Percentiles rank a stretch among this genome's conserved stretches.
phyloP scores from a whole-genome alignment of 2,113 vertebrate genomes.

The Arenaria interpres region DNA sequence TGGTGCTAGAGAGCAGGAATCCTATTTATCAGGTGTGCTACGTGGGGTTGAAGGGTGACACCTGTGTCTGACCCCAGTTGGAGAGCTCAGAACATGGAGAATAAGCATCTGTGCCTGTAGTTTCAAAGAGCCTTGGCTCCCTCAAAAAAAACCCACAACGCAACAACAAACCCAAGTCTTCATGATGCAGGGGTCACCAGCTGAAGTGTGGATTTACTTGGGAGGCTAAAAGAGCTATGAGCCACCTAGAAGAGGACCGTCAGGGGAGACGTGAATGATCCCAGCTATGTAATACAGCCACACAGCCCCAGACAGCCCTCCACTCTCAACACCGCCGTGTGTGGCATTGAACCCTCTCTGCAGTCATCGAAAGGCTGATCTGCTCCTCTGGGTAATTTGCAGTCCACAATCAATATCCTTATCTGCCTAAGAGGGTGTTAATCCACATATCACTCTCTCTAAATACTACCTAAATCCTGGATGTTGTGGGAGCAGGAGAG shows the following conservation, averaged over 20 bases:
- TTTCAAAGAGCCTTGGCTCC: neutral
- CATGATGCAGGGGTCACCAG: neutral
- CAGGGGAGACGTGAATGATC: neutral
- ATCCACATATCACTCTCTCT: neutral
- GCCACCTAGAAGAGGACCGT: neutral
- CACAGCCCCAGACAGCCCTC: neutral
- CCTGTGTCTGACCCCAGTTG: accelerated
- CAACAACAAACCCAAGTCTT: neutral
- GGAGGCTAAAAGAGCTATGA: neutral
- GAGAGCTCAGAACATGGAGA: neutral
- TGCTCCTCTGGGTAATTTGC: neutral
- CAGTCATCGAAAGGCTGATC: neutral
- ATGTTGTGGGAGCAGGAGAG: neutral
- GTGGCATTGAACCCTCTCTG: neutral
- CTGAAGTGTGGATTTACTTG: neutral
- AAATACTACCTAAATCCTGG: neutral
- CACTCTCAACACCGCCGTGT: accelerated
- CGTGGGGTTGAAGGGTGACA: neutral
- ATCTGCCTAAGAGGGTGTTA: neutral
- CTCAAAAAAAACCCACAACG: neutral
- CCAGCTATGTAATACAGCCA: accelerated
- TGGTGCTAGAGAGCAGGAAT: neutral
- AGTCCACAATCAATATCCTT: neutral
- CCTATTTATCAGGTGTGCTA: neutral
- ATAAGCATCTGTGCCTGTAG: neutral